Evolutionary conservation across 2,113 vertebrate genomes (phyloP).

Genomic region (Connochaetes taurinus): DNA sequence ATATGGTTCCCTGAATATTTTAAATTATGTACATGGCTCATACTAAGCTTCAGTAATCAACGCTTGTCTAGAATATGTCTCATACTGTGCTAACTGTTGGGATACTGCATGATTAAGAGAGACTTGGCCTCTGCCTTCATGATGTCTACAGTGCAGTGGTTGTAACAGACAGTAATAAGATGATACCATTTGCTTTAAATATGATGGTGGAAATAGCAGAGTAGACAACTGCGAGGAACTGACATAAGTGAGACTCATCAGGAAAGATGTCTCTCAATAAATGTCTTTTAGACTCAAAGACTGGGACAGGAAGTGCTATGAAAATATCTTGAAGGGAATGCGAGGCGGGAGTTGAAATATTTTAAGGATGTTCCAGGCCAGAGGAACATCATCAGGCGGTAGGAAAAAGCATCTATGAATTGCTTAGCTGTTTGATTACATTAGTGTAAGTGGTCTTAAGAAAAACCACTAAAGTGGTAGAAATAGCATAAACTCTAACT

Average conservation of each 20-base stretch:
- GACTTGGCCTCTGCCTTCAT: background rate
- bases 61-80: background rate
- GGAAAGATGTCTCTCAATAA: background rate
- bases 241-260: background rate
- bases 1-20: background rate
- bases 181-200: background rate
- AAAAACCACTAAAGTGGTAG: background rate
- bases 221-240: background rate
- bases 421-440: background rate
- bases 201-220: background rate
- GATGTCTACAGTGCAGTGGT: background rate
- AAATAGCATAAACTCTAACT: background rate
- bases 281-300: background rate
- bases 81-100: background rate
- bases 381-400: background rate
- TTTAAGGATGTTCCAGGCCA: background rate
- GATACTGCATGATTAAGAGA: background rate
- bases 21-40: background rate
- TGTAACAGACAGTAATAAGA: background rate
- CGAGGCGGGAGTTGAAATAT: background rate
- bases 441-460: background rate
- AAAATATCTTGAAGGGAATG: background rate
- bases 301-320: background rate
- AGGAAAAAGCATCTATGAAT: background rate
- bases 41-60: background rate